Base-by-base conservation (phyloP, 1,140 invertebrate genomes). In the Ylistrum balloti region DNA sequence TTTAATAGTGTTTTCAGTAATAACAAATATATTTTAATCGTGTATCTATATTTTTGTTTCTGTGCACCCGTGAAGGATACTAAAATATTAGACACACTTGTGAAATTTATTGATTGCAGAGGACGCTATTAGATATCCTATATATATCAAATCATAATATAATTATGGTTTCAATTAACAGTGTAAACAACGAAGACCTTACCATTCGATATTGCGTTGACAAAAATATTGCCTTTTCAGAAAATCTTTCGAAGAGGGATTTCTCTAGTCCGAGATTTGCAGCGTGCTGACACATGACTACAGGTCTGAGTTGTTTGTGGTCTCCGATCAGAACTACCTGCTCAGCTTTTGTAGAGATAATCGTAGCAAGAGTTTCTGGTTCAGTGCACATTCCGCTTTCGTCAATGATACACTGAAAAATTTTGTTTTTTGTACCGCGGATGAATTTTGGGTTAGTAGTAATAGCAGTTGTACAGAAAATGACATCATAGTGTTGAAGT, bases 291-390 rank as follows among this genome's bases (percentile, higher is more conserved):
- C 93, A 94, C n/a, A 89, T 92, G 0, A 95, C 91, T 28, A 96
- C 94, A 15, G 95, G 95, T 15, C 93, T 90, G 11, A 96, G 93
- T 88, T 96, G 95, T 90, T 95, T 94, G 88, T 95, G 95, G 88
- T 95, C 95, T 33, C 95, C 95, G 87, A 96, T 95, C n/a, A 96
- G 90, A 32, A 96, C 95, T 9, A 96, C 93, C 85, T 95, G 95
- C 86, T 94, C 88, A n/a, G 94, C 92, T 33, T 92, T 91, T n/a
- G 92, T 93, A 35, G 90, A 91, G n/a, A 94, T 91, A 38, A 96
- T 93, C 22, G 95, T 94, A 33, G 95, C 93, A 87, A 96, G 45
- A 90, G 92, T 94, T 74, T 95, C 93, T 33, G 95, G 95, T 88
- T 96, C 95, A n/a, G 93, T 93, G 86, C 93, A 94, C 95, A 95